Evolutionary conservation across 37 sponge, comb jelly and placozoan genomes (phyloP).

Genomic region (Cliona cf. orientalis): DNA sequence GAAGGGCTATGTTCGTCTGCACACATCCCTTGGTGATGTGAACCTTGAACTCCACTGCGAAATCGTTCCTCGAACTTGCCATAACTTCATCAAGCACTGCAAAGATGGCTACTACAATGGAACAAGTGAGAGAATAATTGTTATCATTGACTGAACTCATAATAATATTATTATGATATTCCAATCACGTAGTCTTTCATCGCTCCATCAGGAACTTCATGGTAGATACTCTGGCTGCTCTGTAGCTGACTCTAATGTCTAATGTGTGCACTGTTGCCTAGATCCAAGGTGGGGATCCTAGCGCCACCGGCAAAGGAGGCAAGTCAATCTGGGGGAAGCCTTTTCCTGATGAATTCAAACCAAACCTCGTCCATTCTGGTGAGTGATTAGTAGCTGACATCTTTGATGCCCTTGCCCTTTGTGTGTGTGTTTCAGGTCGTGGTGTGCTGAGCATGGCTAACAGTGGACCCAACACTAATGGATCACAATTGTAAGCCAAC

Average conservation of each 20-base stretch:
- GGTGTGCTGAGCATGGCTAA: conserved; percentile 98
- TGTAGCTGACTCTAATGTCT: neutral
- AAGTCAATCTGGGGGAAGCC: conserved; percentile 87
- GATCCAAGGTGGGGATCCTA: conserved; percentile 96
- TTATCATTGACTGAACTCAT: neutral
- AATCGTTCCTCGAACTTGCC: conserved; percentile 82
- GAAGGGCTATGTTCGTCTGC: conserved; percentile 91
- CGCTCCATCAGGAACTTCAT: conserved; percentile 96
- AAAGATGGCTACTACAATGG: conserved; percentile 86
- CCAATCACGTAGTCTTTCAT: conserved; percentile 77
- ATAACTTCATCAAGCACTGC: conserved; percentile 88
- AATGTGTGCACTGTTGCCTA: conserved; percentile 1
- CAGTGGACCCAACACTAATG: conserved; percentile 91
- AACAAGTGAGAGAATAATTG: conserved; percentile 57
- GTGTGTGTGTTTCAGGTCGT: conserved; percentile 56
- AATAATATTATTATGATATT: neutral
- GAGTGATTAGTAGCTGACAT: neutral
- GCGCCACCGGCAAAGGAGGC: conserved; percentile 89
- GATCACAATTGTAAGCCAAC: conserved; percentile 83
- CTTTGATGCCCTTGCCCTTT: neutral
- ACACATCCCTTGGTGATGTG: conserved; percentile 84
- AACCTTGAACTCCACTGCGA: conserved; percentile 96
- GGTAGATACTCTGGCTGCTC: conserved; percentile 33
- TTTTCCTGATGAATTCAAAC: conserved; percentile 93
- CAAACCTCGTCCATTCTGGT: conserved; percentile 91